Evolutionary conservation across 2,888 invertebrate species (phyloP).

Genomic region (Dioctria rufipes): DNA sequence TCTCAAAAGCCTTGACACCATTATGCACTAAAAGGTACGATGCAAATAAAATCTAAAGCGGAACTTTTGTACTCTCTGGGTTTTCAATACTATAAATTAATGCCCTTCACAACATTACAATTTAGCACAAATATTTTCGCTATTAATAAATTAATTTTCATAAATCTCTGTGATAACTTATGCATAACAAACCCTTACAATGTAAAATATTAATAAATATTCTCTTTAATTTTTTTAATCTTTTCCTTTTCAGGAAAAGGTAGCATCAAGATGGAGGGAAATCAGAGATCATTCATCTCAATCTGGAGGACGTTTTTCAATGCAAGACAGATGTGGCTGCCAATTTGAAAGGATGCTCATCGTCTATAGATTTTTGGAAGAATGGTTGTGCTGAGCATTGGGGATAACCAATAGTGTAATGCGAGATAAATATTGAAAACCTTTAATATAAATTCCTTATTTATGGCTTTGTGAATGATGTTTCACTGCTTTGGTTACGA

Average conservation of each 20-base stretch:
- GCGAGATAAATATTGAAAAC: conserved; percentile 35
- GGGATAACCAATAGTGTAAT: conserved; percentile 52
- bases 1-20: too few species aligned
- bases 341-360: conserved; percentile 67
- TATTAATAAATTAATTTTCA: too few species aligned
- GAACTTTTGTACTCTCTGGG: too few species aligned
- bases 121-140: too few species aligned
- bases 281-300: conserved; percentile 69
- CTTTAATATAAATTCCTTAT: conserved; percentile 41
- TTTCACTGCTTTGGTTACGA: conserved; percentile 46
- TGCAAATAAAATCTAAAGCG: too few species aligned
- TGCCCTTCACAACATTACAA: too few species aligned
- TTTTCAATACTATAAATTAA: too few species aligned
- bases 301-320: conserved; percentile 67
- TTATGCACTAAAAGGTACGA: too few species aligned
- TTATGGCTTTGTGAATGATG: conserved; percentile 48
- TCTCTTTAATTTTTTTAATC: too few species aligned
- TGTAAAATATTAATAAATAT: too few species aligned
- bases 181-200: too few species aligned
- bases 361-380: conserved; percentile 18
- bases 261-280: conserved; percentile 69
- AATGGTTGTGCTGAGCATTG: conserved; percentile 36
- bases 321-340: conserved; percentile 68
- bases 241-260: conserved; percentile 16
- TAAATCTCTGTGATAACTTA: too few species aligned